phyloP scores from a whole-genome alignment of 2,888 invertebrate genomes.

The Sphaerophoria rueppellii region DNA sequence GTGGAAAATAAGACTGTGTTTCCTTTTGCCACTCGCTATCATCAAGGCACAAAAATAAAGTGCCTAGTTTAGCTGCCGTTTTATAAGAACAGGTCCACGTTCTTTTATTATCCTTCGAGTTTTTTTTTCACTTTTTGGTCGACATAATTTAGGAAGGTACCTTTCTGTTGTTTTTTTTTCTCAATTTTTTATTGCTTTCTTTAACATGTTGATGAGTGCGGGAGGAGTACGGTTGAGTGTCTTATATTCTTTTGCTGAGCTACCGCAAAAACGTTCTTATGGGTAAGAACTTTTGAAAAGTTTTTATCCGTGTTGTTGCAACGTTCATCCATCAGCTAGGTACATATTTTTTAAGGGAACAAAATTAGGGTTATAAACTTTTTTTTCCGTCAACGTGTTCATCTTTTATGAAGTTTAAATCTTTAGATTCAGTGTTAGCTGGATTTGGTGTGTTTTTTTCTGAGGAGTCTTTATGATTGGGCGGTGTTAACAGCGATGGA shows the following conservation, averaged over 20 bases:
- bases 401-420: constrained; percentile 22
- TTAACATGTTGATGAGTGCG: neutral
- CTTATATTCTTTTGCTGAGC: constrained; percentile 3
- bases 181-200: constrained; percentile 15
- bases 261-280: constrained; percentile 37
- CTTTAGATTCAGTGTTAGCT: constrained; percentile 9
- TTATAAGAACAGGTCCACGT: constrained; percentile 38
- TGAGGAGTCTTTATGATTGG: neutral
- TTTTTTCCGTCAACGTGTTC: constrained; percentile 6
- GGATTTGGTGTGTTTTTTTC: constrained; percentile 17
- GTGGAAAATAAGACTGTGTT: constrained; percentile 7
- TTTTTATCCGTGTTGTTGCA: neutral
- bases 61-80: constrained; percentile 23
- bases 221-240: neutral
- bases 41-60: neutral
- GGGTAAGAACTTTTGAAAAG: constrained; percentile 25
- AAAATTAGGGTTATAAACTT: constrained; percentile 35
- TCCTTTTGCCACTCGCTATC: neutral
- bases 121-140: constrained; percentile 33
- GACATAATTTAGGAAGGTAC: constrained; percentile 47
- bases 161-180: constrained; percentile 13
- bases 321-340: constrained; percentile 9
- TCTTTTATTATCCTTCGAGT: constrained; percentile 51
- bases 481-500: neutral
- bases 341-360: neutral